These are phyloP conservation scores for Theropithecus gelada DNA, from an alignment of 2,113 vertebrate genomes.

Conservation along the genomic window DNA sequence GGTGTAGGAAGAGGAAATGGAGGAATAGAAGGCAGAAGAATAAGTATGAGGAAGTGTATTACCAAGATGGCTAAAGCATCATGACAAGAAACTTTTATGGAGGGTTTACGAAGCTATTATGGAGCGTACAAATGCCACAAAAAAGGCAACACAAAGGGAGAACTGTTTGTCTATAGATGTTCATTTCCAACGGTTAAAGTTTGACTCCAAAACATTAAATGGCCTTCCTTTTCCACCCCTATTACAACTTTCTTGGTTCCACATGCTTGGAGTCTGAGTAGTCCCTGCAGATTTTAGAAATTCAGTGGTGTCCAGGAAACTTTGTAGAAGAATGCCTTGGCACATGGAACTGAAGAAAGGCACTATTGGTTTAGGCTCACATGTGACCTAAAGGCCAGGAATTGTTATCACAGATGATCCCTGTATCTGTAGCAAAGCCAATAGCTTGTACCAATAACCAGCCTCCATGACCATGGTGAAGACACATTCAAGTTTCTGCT, in stretches of 20 bases:
- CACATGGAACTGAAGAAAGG: neutral
- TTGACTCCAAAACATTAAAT: neutral
- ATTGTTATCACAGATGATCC: neutral
- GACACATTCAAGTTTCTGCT: neutral
- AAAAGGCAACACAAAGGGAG: neutral
- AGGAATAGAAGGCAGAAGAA: neutral
- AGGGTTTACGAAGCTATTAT: neutral
- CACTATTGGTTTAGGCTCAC: neutral
- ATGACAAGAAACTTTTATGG: neutral
- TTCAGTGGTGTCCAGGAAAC: neutral
- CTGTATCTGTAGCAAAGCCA: neutral
- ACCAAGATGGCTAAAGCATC: neutral
- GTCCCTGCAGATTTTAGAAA: neutral
- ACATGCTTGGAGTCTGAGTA: neutral
- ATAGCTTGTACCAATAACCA: neutral
- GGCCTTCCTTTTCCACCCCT: fast-evolving
- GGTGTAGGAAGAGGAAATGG: neutral
- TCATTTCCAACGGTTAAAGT: neutral
- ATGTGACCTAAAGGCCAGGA: neutral
- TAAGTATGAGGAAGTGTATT: neutral
- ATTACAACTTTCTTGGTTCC: neutral
- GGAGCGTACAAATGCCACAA: neutral
- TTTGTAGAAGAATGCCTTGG: neutral
- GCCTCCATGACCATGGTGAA: fast-evolving
- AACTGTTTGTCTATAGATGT: neutral